Evolutionary conservation across 2,888 invertebrate genomes (phyloP), one percentile per base, ranked within the genome.

Genomic region (Napeogenes sylphis): DNA sequence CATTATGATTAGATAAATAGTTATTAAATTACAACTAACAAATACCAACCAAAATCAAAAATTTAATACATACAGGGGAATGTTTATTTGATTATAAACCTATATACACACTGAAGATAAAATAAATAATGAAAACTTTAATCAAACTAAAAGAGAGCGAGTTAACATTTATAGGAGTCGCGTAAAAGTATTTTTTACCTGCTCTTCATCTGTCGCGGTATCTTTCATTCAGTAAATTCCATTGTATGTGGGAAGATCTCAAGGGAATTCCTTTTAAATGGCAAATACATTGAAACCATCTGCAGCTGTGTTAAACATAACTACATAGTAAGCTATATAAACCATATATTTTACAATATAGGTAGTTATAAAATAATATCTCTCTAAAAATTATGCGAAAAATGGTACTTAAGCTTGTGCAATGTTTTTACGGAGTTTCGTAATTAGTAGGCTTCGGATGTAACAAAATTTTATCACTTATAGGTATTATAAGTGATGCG

Each of bases 201-300:
- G 73, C 63, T 55, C 65, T 55, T 57, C 62, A 70, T 70, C 77
- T 78, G 72, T 68, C 71, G 70, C 71, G 70, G 74, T 73, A 76
- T 78, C 73, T 74, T 78, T 78, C 78, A 80, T 84, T 85, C 82
- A 82, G 70, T 70, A 75, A 78, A 82, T 83, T 79, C 79, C 72
- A 73, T 80, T 77, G 75, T 71, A 65, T 71, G 69, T 71, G 70
- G 68, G 61, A 67, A 67, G 73, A 75, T 75, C 75, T 75, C 65
- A 68, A 65, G 72, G 70, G 74, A 75, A 82, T 81, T 83, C 82
- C 73, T 72, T 69, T 73, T 75, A 83, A 82, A 74, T 77, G 71
- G 72, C 74, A 71, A 71, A 70, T 75, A 71, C 69, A 71, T 70
- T 68, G 67, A 62, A 65, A 65, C 53, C 63, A 56, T 58, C 61